These are phyloP conservation scores for Cossypha niveicapilla DNA, from an alignment of 2,797 vertebrate genomes.

Conservation along the genomic window DNA sequence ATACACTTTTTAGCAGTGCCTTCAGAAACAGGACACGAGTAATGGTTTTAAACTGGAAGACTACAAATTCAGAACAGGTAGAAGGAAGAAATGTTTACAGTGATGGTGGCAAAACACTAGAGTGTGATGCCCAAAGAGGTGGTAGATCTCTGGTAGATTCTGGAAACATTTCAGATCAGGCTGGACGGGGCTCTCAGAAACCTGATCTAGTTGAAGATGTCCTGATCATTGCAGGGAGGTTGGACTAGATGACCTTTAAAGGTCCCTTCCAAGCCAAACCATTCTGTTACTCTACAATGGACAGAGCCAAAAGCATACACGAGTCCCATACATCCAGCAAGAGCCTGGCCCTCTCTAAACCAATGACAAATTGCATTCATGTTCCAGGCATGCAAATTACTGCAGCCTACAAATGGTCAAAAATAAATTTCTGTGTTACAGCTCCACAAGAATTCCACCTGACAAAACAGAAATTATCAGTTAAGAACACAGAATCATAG, in stretches of 20 bases:
- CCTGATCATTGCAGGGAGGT: background rate
- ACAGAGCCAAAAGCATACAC: background rate
- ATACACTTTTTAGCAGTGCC: background rate
- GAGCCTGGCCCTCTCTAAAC: background rate
- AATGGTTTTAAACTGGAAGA: background rate
- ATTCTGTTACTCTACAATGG: background rate
- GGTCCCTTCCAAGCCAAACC: background rate
- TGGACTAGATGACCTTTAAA: background rate
- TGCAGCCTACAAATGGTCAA: background rate
- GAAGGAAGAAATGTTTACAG: background rate
- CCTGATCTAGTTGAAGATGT: background rate
- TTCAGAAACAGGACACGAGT: background rate
- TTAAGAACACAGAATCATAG: background rate
- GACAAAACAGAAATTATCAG: background rate
- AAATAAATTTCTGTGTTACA: background rate
- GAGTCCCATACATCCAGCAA: background rate
- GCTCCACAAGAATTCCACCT: background rate
- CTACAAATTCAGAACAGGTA: background rate
- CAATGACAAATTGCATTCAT: background rate
- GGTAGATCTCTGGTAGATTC: too few species aligned
- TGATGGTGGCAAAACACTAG: background rate
- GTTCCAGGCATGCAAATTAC: background rate
- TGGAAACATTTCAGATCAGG: background rate
- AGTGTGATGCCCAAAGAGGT: background rate
- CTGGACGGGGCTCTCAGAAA: background rate